These are phyloP conservation scores for Trichonephila clavipes DNA, from an alignment of 1,140 invertebrate species.

Conservation along the genomic window DNA sequence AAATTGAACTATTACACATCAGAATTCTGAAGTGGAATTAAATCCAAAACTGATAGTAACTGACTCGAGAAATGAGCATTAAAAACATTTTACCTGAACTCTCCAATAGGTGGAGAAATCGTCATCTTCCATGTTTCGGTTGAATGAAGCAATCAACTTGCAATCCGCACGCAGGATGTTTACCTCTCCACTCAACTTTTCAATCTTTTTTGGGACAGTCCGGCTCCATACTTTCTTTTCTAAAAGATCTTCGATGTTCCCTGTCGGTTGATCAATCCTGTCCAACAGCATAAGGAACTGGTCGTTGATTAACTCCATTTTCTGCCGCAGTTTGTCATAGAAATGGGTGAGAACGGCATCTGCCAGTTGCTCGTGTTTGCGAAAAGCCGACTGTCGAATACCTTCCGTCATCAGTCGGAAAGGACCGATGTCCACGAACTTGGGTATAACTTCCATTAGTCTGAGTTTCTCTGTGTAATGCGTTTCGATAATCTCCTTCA, in stretches of 20 bases:
- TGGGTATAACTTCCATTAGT: conserved; percentile 19
- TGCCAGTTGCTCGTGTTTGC: conserved; percentile 54
- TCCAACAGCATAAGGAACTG: conserved; percentile 56
- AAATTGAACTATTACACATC: too few species aligned
- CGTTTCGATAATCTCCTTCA: conserved; percentile 32
- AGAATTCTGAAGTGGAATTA: too few species aligned
- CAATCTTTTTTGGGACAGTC: conserved; percentile 50
- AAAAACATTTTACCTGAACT: conserved; percentile 9
- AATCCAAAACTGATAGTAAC: too few species aligned
- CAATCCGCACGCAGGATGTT: conserved; percentile 8
- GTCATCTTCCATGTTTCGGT: conserved; percentile 55
- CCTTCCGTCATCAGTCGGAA: conserved; percentile 31
- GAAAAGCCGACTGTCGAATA: conserved; percentile 3
- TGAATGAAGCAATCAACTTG: conserved; percentile 8
- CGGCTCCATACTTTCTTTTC: conserved; percentile 62
- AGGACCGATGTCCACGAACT: conserved; percentile 53
- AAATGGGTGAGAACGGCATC: conserved; percentile 33
- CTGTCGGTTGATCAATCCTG: conserved; percentile 51
- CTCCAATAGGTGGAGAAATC: conserved; percentile 52
- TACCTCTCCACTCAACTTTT: conserved; percentile 23
- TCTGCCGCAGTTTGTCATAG: conserved; percentile 41
- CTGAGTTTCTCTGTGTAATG: conserved; percentile 15
- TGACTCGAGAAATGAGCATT: too few species aligned
- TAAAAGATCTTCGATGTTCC: conserved; percentile 56
- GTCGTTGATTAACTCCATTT: conserved; percentile 43